These are phyloP conservation scores for Gila orcuttii DNA, from an alignment of 2,113 vertebrate genomes.

Conservation along the genomic window DNA sequence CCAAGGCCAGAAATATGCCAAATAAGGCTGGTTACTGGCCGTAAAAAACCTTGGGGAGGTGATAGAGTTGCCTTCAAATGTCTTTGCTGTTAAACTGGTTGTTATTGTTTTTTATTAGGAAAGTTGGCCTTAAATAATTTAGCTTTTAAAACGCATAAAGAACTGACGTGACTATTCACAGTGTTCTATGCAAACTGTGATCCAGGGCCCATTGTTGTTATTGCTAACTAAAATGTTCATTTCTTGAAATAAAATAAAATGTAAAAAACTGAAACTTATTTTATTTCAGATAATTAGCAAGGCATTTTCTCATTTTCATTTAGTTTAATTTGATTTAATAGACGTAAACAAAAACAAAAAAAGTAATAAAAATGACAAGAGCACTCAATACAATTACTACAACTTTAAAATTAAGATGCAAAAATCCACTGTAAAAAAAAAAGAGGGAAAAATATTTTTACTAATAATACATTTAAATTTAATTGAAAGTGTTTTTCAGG, in stretches of 20 bases:
- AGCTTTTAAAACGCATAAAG: neutral
- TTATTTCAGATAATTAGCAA: neutral
- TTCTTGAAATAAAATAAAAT: neutral
- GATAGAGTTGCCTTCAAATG: neutral
- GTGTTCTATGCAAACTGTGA: neutral
- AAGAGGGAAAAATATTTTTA: too few relatives aligned
- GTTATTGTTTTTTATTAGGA: neutral
- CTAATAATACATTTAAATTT: neutral
- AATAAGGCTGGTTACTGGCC: neutral
- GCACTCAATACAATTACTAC: too few relatives aligned
- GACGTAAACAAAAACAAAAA: too few relatives aligned
- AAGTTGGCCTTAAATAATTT: too few relatives aligned
- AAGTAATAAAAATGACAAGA: too few relatives aligned
- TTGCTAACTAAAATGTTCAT: neutral
- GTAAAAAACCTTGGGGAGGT: neutral
- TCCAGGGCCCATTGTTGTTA: neutral
- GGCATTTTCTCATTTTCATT: neutral
- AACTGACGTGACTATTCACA: neutral
- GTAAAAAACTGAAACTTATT: neutral
- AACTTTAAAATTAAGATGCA: too few relatives aligned
- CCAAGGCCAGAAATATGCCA: neutral
- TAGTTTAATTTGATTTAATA: neutral
- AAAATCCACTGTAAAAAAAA: too few relatives aligned
- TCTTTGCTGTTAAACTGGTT: neutral
- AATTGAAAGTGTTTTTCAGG: neutral